phyloP scores from a whole-genome alignment of 2,113 vertebrate species.

The Atractosteus spatula region DNA sequence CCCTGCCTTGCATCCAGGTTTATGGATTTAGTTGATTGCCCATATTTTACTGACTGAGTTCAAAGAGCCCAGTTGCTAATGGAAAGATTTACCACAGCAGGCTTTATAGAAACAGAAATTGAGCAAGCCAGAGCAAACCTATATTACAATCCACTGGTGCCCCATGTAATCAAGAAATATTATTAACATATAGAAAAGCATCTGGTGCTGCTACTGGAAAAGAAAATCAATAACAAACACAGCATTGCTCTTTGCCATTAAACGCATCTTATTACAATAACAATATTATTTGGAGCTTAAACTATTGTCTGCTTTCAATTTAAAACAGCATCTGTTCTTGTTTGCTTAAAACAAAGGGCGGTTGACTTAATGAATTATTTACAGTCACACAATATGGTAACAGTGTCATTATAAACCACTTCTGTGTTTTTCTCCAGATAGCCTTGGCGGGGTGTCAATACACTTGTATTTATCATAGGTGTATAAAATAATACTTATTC shows the following conservation, averaged over 20 bases:
- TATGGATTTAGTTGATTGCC: constrained; percentile 28
- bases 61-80: constrained; percentile 24
- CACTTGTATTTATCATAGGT: constrained; percentile 71
- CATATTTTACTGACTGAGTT: constrained; percentile 34
- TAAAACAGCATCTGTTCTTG: constrained; percentile 69
- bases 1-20: constrained; percentile 10
- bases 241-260: constrained; percentile 49
- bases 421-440: constrained; percentile 72
- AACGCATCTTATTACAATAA: constrained; percentile 56
- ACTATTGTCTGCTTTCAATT: constrained; percentile 61
- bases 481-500: constrained; percentile 53
- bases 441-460: constrained; percentile 71
- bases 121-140: background rate
- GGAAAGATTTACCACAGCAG: constrained; percentile 34
- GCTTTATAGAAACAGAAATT: constrained; percentile 4
- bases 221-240: constrained; percentile 57
- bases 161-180: constrained; percentile 46
- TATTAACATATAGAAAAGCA: constrained; percentile 27
- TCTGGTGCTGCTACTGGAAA: constrained; percentile 11
- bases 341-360: constrained; percentile 75
- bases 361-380: constrained; percentile 79
- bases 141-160: background rate
- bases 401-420: constrained; percentile 61
- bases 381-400: constrained; percentile 66
- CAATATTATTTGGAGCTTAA: constrained; percentile 46